phyloP scores from a whole-genome alignment of 2,888 invertebrate genomes.

The Brachypterus glaber region DNA sequence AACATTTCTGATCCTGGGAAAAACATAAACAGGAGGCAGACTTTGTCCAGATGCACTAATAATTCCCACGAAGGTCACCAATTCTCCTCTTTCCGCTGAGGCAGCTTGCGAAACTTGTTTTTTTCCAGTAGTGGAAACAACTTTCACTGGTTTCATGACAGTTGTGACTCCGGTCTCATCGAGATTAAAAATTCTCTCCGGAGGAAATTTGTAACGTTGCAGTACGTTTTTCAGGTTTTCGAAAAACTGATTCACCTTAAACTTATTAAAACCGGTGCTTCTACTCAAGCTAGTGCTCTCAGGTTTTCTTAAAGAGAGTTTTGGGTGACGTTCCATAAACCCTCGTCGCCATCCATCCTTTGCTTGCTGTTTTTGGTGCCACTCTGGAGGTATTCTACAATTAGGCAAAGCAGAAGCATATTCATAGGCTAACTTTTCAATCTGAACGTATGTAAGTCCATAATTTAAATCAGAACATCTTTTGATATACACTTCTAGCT shows the following conservation, averaged over 20 bases:
- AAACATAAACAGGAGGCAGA: slow-evolving; percentile 18
- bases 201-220: too few species aligned
- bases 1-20: slow-evolving; percentile 16
- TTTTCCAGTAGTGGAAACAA: too few species aligned
- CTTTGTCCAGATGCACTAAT: slow-evolving; percentile 18
- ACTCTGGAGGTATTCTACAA: slow-evolving; percentile 3
- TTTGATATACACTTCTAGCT: slow-evolving; percentile 9
- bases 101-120: slow-evolving; percentile 16
- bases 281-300: too few species aligned
- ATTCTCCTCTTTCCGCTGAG: slow-evolving; percentile 16
- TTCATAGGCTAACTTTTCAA: slow-evolving; percentile 5
- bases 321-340: too few species aligned
- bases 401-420: slow-evolving; percentile 5
- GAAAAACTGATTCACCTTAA: too few species aligned
- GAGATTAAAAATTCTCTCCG: too few species aligned
- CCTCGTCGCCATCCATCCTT: slow-evolving; percentile 6
- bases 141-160: too few species aligned
- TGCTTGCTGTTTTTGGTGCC: too few species aligned
- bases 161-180: too few species aligned
- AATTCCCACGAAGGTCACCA: slow-evolving; percentile 19
- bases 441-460: slow-evolving; percentile 7
- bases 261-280: too few species aligned
- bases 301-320: too few species aligned
- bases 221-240: too few species aligned
- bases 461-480: slow-evolving; percentile 8